Percentiles rank a stretch among this genome's conserved stretches.
phyloP scores from a whole-genome alignment of 2,797 vertebrate species.

The Channallabes apus region DNA sequence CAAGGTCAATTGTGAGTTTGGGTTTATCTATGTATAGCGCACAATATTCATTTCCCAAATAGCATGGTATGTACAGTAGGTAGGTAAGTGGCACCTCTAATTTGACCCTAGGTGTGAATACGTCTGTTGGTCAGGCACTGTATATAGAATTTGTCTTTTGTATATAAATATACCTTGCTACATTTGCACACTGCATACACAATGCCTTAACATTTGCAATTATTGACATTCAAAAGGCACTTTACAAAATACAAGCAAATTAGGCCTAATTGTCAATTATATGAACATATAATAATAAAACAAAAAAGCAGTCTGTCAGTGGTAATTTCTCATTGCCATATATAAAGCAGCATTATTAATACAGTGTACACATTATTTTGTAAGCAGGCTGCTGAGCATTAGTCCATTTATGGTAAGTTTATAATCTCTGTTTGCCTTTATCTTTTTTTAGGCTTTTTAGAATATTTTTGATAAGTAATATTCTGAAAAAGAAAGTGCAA shows the following conservation, averaged over 20 bases:
- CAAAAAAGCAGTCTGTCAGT: not conserved
- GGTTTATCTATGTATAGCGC: not conserved
- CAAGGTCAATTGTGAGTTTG: not conserved
- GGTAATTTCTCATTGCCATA: not conserved
- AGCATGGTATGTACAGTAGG: not conserved
- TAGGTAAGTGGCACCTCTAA: not conserved
- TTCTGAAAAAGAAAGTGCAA: not conserved
- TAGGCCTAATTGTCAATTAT: not conserved
- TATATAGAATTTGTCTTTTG: not conserved
- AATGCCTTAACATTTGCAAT: not conserved
- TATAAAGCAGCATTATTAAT: not conserved
- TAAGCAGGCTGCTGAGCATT: constrained; percentile 1
- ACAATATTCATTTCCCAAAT: not conserved
- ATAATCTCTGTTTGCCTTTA: not conserved
- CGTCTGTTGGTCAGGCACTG: not conserved
- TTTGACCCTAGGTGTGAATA: not conserved
- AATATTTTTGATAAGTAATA: not conserved
- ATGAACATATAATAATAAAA: not conserved
- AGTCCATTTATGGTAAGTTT: not conserved
- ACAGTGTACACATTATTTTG: not conserved
- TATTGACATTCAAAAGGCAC: not conserved
- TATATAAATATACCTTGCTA: not conserved
- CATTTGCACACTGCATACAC: not conserved
- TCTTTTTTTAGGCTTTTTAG: not conserved
- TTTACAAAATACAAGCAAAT: not conserved